Percentiles rank a stretch among this genome's conserved stretches.
Conservation (phyloP, 2,797 vertebrate genomes). For the Xenopus petersii region DNA sequence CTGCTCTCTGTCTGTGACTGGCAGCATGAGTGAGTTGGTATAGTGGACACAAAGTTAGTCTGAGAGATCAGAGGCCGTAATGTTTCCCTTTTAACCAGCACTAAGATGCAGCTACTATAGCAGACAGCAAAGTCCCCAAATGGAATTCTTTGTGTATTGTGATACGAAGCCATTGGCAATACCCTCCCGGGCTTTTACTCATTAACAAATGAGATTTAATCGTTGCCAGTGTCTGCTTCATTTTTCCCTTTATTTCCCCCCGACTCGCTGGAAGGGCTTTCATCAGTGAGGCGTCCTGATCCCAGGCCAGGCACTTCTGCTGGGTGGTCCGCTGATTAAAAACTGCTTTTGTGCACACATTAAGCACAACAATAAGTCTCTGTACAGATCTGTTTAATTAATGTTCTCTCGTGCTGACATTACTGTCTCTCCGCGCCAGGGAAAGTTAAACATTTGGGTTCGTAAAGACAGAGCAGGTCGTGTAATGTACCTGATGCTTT, state of each 20-base stretch:
- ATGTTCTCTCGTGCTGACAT: conserved; percentile 3
- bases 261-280: conserved; percentile 4
- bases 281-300: conserved; percentile 10
- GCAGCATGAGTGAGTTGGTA: too few relatives aligned
- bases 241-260: neutral
- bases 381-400: conserved; percentile 17
- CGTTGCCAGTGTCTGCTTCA: too few relatives aligned
- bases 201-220: too few relatives aligned
- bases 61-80: too few relatives aligned
- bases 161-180: too few relatives aligned
- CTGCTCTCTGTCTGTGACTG: too few relatives aligned
- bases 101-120: neutral
- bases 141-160: too few relatives aligned
- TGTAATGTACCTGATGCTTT: too few relatives aligned
- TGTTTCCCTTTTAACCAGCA: neutral
- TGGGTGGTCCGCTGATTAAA: conserved; percentile 37
- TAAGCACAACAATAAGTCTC: conserved; percentile 14
- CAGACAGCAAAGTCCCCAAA: too few relatives aligned
- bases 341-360: conserved; percentile 19
- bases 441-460: neutral
- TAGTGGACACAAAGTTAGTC: too few relatives aligned
- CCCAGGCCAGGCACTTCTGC: conserved; percentile 8
- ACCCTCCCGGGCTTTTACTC: too few relatives aligned
- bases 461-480: too few relatives aligned
- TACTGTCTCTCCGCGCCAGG: neutral